Evolutionary conservation across 1,140 invertebrate genomes (phyloP).

Genomic region (Leptopilina clavipes): DNA sequence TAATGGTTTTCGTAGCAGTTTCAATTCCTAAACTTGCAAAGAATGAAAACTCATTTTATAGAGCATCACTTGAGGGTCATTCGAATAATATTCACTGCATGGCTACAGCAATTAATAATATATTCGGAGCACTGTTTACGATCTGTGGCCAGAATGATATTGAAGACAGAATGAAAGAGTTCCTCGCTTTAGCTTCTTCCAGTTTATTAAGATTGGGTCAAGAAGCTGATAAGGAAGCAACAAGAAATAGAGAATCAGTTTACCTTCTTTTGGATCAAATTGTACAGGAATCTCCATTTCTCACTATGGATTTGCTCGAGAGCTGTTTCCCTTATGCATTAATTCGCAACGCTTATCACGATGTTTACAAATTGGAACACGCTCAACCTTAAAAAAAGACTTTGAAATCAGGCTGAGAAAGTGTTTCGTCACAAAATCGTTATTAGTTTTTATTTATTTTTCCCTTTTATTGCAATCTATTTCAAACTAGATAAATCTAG

Average conservation of each 20-base stretch:
- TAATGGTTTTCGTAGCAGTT: constrained; percentile 99
- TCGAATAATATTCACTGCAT: constrained; percentile 99
- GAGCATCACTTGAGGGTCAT: constrained; percentile 94
- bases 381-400: constrained; percentile 73
- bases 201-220: constrained; percentile 94
- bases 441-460: background rate
- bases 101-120: constrained; percentile 95
- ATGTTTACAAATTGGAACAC: constrained; percentile 93
- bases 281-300: constrained; percentile 97
- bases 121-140: constrained; percentile 97
- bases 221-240: constrained; percentile 95
- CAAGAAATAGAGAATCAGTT: constrained; percentile 95
- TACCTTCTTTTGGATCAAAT: constrained; percentile 97
- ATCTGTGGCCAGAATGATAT: constrained; percentile 96
- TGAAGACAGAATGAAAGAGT: constrained; percentile 98
- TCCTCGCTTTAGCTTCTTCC: constrained; percentile 96
- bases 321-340: constrained; percentile 98
- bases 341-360: constrained; percentile 96
- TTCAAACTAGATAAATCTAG: background rate
- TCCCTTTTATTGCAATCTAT: background rate
- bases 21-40: constrained; percentile 97
- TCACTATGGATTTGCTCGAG: constrained; percentile 98
- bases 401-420: background rate
- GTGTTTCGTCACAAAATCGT: background rate
- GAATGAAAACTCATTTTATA: constrained; percentile 91